Base-by-base conservation (phyloP, 2,888 invertebrate genomes). In the Serrognathus titanus region DNA sequence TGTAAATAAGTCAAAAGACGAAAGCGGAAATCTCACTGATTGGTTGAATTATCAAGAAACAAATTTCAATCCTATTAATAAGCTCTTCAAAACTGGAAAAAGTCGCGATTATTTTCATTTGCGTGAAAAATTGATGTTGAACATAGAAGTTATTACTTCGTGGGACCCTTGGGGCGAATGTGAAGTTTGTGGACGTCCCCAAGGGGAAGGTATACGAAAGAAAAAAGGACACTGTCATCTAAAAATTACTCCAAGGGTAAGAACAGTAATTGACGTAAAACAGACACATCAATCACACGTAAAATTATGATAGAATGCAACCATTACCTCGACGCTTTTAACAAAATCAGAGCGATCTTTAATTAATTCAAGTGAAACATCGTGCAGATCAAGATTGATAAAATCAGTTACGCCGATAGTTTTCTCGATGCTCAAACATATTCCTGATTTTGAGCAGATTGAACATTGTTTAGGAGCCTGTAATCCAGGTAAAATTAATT, bases 91-190 rank as follows among this genome's bases (percentile, higher is more conserved):
- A 35, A 62, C 72, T 49, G 80, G 82, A 9, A 70, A 72, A 48
- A 75, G 76, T 63, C 60, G 67, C 36, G 80, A 81, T 47, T 77
- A 79, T 58, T 63, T 68, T 3, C 68, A 71, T 41, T 68, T 83
- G n/a, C 73, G 80, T 60, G 71, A 79, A 10, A 62, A 64, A 38
- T 66, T 75, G 50, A 77, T 78, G 53, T 63, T 81, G 39, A 71
- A 68, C 50, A 71, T 83, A 52, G 80, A 81, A 69, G 60, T 83
- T 36, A 65, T 77, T 16, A 81, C 81, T 2, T 76, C 80, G 64
- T 84, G 83, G 83, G 78, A 76, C 52, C 66, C 75, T 2, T 84
- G 83, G 82, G 71, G 82, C 3, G 67, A 74, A n/a, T 85, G 85
- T 65, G 78, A 81, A 63, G 71, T 77, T 13, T 81, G 82, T 61